Evolutionary conservation across 2,113 vertebrate genomes (phyloP).

Genomic region (Poeciliopsis prolifica): DNA sequence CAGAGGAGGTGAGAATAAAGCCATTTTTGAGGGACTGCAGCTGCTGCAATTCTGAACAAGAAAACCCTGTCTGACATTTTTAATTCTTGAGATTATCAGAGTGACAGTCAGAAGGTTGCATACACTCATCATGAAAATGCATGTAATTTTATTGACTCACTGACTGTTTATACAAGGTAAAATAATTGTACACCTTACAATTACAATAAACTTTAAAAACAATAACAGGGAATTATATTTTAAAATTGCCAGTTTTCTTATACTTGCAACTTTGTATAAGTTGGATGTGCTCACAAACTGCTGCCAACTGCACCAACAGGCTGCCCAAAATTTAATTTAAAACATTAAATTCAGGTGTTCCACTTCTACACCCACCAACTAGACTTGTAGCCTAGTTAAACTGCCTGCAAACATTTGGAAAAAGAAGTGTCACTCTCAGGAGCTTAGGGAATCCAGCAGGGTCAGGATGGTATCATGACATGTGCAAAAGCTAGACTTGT

Average conservation of each 20-base stretch:
- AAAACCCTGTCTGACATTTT: neutral
- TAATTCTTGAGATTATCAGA: neutral
- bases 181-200: neutral
- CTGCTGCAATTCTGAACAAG: slow-evolving; percentile 4
- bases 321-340: neutral
- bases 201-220: neutral
- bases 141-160: neutral
- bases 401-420: neutral
- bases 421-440: neutral
- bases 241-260: neutral
- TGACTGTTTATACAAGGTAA: neutral
- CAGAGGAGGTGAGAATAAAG: slow-evolving; percentile 31
- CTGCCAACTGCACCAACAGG: too few relatives aligned
- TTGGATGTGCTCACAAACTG: too few relatives aligned
- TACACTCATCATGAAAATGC: neutral
- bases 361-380: neutral
- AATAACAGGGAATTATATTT: neutral
- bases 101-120: neutral
- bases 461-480: neutral
- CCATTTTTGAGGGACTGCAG: slow-evolving; percentile 33
- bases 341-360: neutral
- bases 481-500: too few relatives aligned
- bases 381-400: too few relatives aligned
- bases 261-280: too few relatives aligned
- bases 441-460: neutral